Evolutionary conservation across 2,888 invertebrate species (phyloP).

Genomic region (Acronicta leporina): DNA sequence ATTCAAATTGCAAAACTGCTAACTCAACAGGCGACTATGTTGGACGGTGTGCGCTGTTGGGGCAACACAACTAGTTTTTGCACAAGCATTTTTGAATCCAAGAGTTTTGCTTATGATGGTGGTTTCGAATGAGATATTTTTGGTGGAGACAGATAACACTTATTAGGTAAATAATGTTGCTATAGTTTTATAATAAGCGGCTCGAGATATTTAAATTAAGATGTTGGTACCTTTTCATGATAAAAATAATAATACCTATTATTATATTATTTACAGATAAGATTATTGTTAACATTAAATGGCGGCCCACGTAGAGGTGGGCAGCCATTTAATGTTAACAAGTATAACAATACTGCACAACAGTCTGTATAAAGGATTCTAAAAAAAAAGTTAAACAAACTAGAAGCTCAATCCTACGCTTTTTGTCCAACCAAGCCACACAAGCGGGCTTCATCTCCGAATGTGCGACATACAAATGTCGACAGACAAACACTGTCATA

Average conservation of each 20-base stretch:
- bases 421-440: conserved; percentile 52
- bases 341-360: conserved; percentile 16
- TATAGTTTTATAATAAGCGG: too few species aligned
- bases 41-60: conserved; percentile 12
- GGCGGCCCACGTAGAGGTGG: too few species aligned
- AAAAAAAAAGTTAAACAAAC: conserved; percentile 54
- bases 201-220: too few species aligned
- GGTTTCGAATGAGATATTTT: neutral
- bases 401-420: conserved; percentile 46
- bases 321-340: too few species aligned
- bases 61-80: conserved; percentile 18
- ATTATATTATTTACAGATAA: too few species aligned
- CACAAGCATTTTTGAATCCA: conserved; percentile 1
- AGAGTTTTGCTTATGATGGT: neutral
- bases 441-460: conserved; percentile 52
- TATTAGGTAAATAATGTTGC: too few species aligned
- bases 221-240: too few species aligned
- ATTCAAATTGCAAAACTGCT: conserved; percentile 65
- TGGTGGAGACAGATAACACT: neutral
- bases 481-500: too few species aligned
- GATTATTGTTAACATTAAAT: too few species aligned
- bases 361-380: conserved; percentile 39
- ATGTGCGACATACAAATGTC: conserved; percentile 56
- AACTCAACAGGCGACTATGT: conserved; percentile 59
- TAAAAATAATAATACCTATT: too few species aligned